Conservation (phyloP, 2,797 vertebrate genomes). For the Eulemur rubriventer region DNA sequence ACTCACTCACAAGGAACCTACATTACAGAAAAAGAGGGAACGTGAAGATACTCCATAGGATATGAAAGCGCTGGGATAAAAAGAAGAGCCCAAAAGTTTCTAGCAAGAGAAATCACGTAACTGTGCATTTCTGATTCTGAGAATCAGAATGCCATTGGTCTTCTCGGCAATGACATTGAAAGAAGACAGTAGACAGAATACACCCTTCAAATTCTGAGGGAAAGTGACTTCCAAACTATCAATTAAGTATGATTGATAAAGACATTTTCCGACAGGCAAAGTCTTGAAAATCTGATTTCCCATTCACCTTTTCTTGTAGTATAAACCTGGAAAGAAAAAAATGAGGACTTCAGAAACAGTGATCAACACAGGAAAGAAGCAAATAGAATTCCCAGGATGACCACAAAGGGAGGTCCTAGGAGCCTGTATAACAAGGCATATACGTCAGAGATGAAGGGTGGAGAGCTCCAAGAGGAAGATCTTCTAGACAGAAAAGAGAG, state of each 20-base stretch:
- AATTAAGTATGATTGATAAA: background rate
- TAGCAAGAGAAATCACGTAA: background rate
- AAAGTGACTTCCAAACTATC: background rate
- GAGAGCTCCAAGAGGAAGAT: background rate
- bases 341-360: background rate
- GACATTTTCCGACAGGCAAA: background rate
- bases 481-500: background rate
- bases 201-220: background rate
- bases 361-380: background rate
- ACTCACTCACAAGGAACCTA: background rate
- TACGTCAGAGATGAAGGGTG: background rate
- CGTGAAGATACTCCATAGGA: background rate
- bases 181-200: background rate
- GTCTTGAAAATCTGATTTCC: background rate
- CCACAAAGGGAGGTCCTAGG: background rate
- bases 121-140: background rate
- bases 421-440: background rate
- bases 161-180: background rate
- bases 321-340: background rate
- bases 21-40: background rate
- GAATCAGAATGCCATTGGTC: background rate
- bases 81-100: background rate
- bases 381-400: background rate
- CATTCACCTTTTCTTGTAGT: background rate
- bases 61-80: background rate